Evolutionary conservation across 2,797 vertebrate genomes (phyloP).

Genomic region (Microcaecilia unicolor): DNA sequence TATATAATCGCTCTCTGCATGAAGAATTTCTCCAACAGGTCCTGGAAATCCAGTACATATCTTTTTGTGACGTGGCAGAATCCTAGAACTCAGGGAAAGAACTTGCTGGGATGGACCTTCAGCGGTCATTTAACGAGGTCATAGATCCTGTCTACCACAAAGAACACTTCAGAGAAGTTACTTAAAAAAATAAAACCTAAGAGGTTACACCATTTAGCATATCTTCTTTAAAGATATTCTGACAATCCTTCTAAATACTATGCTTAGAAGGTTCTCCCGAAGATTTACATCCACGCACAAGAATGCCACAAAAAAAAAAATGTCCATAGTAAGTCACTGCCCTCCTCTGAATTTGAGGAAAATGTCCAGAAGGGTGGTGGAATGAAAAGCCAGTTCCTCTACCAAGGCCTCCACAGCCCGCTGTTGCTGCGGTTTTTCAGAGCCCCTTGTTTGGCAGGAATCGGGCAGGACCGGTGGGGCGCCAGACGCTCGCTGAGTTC

Average conservation of each 20-base stretch:
- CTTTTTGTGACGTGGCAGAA: too few relatives aligned
- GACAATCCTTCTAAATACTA: background rate
- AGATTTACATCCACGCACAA: conserved; percentile 4
- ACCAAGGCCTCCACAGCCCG: conserved; percentile 71
- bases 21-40: too few relatives aligned
- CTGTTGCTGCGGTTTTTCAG: conserved; percentile 11
- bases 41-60: too few relatives aligned
- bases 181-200: background rate
- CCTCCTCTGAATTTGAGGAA: conserved; percentile 1
- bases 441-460: conserved; percentile 32
- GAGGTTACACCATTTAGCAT: background rate
- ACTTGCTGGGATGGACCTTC: too few relatives aligned
- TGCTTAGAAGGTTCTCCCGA: background rate
- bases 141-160: too few relatives aligned
- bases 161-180: too few relatives aligned
- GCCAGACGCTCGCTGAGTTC: conserved; percentile 9
- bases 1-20: too few relatives aligned
- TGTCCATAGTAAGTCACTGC: background rate
- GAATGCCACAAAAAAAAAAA: conserved; percentile 1
- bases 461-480: background rate
- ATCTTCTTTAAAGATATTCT: background rate
- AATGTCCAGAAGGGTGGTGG: background rate
- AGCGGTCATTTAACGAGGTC: too few relatives aligned
- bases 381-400: conserved; percentile 14
- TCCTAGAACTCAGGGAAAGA: too few relatives aligned